phyloP scores from a whole-genome alignment of 2,797 vertebrate species.

The Poeciliopsis gracilis region DNA sequence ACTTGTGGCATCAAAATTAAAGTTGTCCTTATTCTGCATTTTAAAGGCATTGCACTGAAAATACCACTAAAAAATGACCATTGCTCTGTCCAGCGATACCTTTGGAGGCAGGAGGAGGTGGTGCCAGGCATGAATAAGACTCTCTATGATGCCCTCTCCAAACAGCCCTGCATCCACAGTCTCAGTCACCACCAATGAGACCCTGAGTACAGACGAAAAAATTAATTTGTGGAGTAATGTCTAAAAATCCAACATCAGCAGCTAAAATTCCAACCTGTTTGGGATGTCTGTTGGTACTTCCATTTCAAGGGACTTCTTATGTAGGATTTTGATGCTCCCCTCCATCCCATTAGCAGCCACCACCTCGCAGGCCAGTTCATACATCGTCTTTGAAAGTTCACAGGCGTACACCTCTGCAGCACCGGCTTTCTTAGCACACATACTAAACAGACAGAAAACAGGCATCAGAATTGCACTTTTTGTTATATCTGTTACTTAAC shows the following conservation, averaged over 20 bases:
- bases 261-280: conserved; percentile 78
- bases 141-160: conserved; percentile 98
- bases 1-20: too few relatives aligned
- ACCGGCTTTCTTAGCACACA: conserved; percentile 95
- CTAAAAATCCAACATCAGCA: not conserved
- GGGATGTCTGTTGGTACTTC: conserved; percentile 93
- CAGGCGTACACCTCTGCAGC: conserved; percentile 91
- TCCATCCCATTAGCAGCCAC: conserved; percentile 90
- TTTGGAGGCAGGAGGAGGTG: conserved; percentile 92
- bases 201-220: conserved; percentile 73
- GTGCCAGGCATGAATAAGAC: conserved; percentile 97
- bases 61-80: not conserved
- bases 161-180: conserved; percentile 98
- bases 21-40: too few relatives aligned
- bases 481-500: not conserved
- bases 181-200: conserved; percentile 98
- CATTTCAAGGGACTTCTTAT: conserved; percentile 94
- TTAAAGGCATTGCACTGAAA: not conserved
- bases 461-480: conserved; percentile 22
- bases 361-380: conserved; percentile 91
- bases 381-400: conserved; percentile 98
- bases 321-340: conserved; percentile 87
- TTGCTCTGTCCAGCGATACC: conserved; percentile 72
- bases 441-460: conserved; percentile 75
- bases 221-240: not conserved